Base-by-base conservation (phyloP, 2,113 vertebrate species). In the Scophthalmus maximus region DNA sequence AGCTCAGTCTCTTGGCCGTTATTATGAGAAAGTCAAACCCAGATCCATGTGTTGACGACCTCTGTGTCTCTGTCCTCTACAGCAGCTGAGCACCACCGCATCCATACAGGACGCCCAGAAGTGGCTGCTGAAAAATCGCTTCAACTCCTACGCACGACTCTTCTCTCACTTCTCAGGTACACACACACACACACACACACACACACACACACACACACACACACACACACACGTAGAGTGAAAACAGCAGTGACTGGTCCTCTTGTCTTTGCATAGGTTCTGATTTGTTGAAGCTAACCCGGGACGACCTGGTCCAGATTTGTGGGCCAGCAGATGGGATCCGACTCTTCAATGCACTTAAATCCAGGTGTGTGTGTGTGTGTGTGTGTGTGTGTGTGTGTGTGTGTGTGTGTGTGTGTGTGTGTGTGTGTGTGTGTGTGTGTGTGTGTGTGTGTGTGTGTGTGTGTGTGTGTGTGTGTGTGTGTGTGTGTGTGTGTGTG, bases 161-260 rank as follows among this genome's bases (percentile, higher is more conserved):
- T 98, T 98, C 79, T 94, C 96, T 83, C 96, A 96, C 90, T 98
- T 97, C 95, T 97, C 96, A 97, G 96, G 96, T 97, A 94, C 22
- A 40, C 71, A 0, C 68, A n/a, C 17, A 17, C 4, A 29, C 8
- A 23, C 57, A 49, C 17, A 32, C 47, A 51, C 46, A 93, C 22
- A 56, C 79, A 0, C 18, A 20, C 12, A 3, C 23, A 22, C 52
- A n/a, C n/a, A n/a, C 22, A 49, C 20, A 11, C 5, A 42, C 10
- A 15, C 0, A 38, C 36, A 5, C 40, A 3, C 38, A 14, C 4
- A 10, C 12, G 27, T 49, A 2, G 17, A 47, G 23, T 44, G n/a
- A 26, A 38, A 12, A 63, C 26, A 2, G 9, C 44, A 36, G n/a
- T 66, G 53, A 68, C 8, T 0, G 4, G 0, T 38, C 46, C 7